phyloP scores from a whole-genome alignment of 2,888 invertebrate genomes.

The Phyto melanocephala region DNA sequence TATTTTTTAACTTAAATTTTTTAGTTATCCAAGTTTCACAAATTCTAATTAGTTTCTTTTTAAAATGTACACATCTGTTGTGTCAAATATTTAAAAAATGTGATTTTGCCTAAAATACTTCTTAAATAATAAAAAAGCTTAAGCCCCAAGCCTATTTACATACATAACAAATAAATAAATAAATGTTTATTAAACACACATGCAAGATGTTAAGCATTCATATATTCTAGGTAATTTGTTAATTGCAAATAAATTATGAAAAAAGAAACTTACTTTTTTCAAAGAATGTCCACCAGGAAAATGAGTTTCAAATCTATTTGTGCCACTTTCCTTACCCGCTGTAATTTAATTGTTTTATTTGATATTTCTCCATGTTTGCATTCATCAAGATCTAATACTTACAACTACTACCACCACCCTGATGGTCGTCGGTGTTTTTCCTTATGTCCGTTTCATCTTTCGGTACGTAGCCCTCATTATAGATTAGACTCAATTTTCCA shows the following conservation, averaged over 20 bases:
- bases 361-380: neutral
- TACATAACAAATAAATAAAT: too few relatives aligned
- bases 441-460: neutral
- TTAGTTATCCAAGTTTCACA: too few relatives aligned
- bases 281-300: constrained; percentile 42
- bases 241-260: neutral
- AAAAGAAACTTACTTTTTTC: constrained; percentile 39
- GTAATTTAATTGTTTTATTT: constrained; percentile 22
- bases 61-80: too few relatives aligned
- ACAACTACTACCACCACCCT: constrained; percentile 1
- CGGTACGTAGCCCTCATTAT: constrained; percentile 69
- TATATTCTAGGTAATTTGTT: neutral
- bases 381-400: constrained; percentile 25
- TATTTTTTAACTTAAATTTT: too few relatives aligned
- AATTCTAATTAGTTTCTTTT: too few relatives aligned
- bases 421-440: neutral
- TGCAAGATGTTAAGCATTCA: too few relatives aligned
- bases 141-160: too few relatives aligned
- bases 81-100: too few relatives aligned
- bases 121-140: too few relatives aligned
- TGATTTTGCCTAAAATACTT: too few relatives aligned
- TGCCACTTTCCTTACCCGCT: constrained; percentile 24
- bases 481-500: constrained; percentile 76
- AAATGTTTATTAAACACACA: too few relatives aligned
- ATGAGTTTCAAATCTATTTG: constrained; percentile 39